Conservation (phyloP, 2,113 vertebrate species). For the Polyodon spathula region DNA sequence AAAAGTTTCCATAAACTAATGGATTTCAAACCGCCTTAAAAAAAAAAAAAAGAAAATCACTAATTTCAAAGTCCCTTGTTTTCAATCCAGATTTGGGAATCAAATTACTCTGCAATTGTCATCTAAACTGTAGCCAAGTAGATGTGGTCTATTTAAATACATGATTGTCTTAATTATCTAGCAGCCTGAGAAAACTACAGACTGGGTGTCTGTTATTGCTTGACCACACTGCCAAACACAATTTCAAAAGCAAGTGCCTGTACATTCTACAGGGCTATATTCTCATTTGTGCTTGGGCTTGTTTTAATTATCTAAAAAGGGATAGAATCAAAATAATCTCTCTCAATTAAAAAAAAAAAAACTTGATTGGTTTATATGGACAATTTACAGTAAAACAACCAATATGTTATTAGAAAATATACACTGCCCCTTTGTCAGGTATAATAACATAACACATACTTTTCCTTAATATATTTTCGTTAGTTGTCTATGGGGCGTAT, state of each 20-base stretch:
- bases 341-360: slow-evolving; percentile 4
- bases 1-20: slow-evolving; percentile 31
- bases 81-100: slow-evolving; percentile 65
- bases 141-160: slow-evolving; percentile 88
- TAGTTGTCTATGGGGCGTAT: too few relatives aligned
- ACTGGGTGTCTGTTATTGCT: slow-evolving; percentile 70
- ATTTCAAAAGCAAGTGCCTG: slow-evolving; percentile 63
- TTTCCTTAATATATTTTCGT: slow-evolving; percentile 2
- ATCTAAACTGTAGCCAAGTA: slow-evolving; percentile 76
- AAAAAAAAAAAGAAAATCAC: slow-evolving; percentile 49
- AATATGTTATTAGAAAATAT: neutral
- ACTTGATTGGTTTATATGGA: slow-evolving; percentile 3
- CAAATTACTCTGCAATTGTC: slow-evolving; percentile 74
- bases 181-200: slow-evolving; percentile 76
- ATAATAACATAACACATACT: too few relatives aligned
- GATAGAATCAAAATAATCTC: slow-evolving; percentile 36
- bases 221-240: slow-evolving; percentile 73
- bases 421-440: slow-evolving; percentile 1
- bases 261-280: slow-evolving; percentile 74
- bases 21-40: slow-evolving; percentile 46
- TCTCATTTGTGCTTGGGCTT: slow-evolving; percentile 64
- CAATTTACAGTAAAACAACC: slow-evolving; percentile 11
- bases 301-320: slow-evolving; percentile 60
- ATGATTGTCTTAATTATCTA: slow-evolving; percentile 76
- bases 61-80: slow-evolving; percentile 72